These are phyloP conservation scores for Natator depressus DNA, from an alignment of 2,113 vertebrate species.

Conservation along the genomic window DNA sequence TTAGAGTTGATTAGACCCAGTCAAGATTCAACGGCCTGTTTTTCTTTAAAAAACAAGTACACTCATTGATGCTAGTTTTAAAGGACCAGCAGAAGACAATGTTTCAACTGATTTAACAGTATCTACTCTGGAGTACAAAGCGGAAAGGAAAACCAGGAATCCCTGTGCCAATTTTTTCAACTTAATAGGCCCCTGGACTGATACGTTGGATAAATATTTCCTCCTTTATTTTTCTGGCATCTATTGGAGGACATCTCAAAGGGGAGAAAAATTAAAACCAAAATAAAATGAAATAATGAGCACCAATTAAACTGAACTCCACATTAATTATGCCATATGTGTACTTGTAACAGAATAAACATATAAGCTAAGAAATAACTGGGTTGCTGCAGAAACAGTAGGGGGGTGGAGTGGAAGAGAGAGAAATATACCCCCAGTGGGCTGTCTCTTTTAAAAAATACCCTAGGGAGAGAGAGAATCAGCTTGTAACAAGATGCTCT, in stretches of 20 bases:
- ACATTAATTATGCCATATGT: neutral
- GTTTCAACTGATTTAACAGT: neutral
- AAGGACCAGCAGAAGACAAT: neutral
- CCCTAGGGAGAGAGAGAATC: neutral
- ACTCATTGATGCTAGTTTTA: neutral
- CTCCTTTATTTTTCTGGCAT: neutral
- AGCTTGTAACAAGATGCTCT: neutral
- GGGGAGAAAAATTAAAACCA: neutral
- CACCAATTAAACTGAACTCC: neutral
- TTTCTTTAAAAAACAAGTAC: neutral
- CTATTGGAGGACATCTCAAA: neutral
- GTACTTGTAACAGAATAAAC: neutral
- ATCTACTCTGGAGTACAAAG: neutral
- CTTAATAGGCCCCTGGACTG: neutral
- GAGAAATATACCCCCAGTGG: neutral
- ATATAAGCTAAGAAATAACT: neutral
- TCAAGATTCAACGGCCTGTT: neutral
- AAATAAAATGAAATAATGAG: neutral
- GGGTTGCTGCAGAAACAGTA: neutral
- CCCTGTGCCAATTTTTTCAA: neutral
- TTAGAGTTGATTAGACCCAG: constrained; percentile 9
- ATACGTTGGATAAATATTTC: neutral
- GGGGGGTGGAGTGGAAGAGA: neutral
- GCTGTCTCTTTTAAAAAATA: neutral
- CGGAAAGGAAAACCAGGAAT: neutral